A percentile compares a stretch with the other conserved stretches of the same genome.
phyloP scores from a whole-genome alignment of 2,888 invertebrate species.

The Calephelis perditalis region DNA sequence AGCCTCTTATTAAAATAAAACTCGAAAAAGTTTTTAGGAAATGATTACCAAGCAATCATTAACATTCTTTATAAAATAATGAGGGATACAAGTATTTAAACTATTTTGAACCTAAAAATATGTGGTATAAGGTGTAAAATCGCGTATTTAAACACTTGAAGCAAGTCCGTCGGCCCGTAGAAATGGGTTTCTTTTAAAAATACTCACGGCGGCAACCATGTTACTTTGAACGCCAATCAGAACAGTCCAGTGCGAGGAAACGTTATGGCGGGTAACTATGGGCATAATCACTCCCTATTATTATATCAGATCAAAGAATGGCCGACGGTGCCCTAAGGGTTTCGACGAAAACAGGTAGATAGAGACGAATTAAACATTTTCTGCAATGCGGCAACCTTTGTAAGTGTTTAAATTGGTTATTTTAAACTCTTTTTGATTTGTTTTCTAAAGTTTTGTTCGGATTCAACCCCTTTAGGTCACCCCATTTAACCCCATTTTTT shows the following conservation, averaged over 20 bases:
- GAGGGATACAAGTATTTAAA: background rate
- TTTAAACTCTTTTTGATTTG: background rate
- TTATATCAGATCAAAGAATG: constrained; percentile 41
- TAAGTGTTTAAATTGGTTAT: background rate
- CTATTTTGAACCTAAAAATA: constrained; percentile 7
- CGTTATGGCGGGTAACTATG: constrained; percentile 59
- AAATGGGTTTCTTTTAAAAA: constrained; percentile 38
- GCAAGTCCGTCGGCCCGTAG: constrained; percentile 34
- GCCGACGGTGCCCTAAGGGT: constrained; percentile 30
- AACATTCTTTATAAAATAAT: constrained; percentile 23
- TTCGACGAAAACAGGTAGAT: constrained; percentile 10
- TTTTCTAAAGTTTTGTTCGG: background rate
- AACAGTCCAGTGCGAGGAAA: constrained; percentile 39
- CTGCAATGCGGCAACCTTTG: background rate
- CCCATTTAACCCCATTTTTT: too few relatives aligned
- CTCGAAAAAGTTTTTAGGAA: constrained; percentile 18
- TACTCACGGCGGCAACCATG: constrained; percentile 54
- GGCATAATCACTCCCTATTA: constrained; percentile 54
- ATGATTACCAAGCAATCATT: constrained; percentile 18
- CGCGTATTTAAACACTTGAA: constrained; percentile 31
- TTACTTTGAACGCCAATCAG: constrained; percentile 60
- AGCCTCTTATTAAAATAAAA: constrained; percentile 14
- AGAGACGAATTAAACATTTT: background rate
- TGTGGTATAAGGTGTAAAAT: constrained; percentile 20
- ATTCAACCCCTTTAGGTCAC: too few relatives aligned